These are phyloP conservation scores for Onychomys torridus DNA, from an alignment of 2,797 vertebrate species.

Conservation along the genomic window DNA sequence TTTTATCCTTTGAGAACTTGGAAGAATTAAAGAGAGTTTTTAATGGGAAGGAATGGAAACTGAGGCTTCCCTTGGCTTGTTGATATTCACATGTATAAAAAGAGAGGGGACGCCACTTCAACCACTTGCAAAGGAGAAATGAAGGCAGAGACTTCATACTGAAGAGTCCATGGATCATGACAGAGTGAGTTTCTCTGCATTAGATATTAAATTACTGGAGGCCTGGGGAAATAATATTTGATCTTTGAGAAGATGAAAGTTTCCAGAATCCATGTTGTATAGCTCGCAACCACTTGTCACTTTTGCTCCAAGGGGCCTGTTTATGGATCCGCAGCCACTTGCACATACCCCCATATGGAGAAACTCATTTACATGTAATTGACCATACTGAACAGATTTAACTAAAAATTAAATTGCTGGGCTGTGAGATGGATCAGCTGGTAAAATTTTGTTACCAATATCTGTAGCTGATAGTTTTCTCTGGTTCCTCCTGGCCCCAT, in stretches of 20 bases:
- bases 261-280: too few relatives aligned
- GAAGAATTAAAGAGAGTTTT: not conserved
- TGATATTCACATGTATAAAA: not conserved
- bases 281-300: not conserved
- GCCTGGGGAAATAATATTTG: not conserved
- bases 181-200: not conserved
- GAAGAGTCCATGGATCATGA: not conserved
- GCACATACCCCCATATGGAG: too few relatives aligned
- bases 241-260: not conserved
- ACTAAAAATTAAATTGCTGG: not conserved
- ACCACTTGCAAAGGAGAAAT: not conserved
- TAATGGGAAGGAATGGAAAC: not conserved
- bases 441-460: not conserved
- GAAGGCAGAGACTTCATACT: too few relatives aligned
- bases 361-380: not conserved
- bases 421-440: too few relatives aligned
- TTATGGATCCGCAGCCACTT: not conserved
- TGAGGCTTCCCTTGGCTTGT: accelerated
- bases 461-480: too few relatives aligned
- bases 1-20: not conserved
- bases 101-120: not conserved
- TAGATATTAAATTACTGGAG: not conserved
- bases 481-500: too few relatives aligned
- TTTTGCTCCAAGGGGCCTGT: not conserved
- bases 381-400: too few relatives aligned